Conservation (phyloP, 2,113 vertebrate genomes). For the Rattus rattus region DNA sequence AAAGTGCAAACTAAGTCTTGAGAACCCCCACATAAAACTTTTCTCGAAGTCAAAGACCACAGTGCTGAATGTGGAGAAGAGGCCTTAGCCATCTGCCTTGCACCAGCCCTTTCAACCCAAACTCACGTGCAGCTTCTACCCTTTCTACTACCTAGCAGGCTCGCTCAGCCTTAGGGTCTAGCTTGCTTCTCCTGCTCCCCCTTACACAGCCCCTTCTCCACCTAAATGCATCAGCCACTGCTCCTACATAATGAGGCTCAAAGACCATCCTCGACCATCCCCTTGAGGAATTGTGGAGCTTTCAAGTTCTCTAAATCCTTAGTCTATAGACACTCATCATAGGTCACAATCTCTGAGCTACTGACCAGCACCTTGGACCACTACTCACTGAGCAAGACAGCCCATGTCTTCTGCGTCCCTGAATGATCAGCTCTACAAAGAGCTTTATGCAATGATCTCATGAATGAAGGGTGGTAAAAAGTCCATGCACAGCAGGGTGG, state of each 20-base stretch:
- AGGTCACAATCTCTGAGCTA: background rate
- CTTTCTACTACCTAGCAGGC: background rate
- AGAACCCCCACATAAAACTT: background rate
- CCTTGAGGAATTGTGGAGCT: background rate
- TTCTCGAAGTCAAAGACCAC: background rate
- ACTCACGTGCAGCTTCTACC: fast-evolving
- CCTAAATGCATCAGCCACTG: background rate
- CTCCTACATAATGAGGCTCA: background rate
- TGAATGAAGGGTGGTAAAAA: background rate
- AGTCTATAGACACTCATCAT: background rate
- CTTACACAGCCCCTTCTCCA: background rate
- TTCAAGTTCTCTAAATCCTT: background rate
- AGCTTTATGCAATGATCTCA: background rate
- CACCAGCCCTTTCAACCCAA: background rate
- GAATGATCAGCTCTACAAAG: background rate
- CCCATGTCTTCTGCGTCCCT: background rate
- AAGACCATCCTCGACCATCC: background rate
- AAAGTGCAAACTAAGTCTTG: background rate
- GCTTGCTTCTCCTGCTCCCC: background rate
- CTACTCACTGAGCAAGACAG: background rate
- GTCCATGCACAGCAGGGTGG: background rate
- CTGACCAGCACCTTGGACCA: background rate
- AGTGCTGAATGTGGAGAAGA: background rate
- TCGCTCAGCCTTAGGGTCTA: background rate
- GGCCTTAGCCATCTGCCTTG: background rate